Evolutionary conservation across 2,888 invertebrate species (phyloP), one percentile per base, ranked within the genome.

Genomic region (Polietes domitor): DNA sequence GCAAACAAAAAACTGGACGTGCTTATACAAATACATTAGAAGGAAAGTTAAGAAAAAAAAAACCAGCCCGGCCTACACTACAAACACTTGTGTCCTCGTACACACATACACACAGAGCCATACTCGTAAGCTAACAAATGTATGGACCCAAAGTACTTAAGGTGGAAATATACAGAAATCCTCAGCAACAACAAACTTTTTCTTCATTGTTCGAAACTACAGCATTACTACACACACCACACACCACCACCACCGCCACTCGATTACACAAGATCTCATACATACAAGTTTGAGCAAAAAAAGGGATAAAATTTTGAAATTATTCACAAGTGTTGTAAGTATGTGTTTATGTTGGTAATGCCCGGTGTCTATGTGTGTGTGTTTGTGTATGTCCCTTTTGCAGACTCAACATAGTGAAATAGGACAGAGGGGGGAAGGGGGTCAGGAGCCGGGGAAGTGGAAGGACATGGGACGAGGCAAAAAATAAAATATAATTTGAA

Each of bases 251-350:
- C n/a, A 63, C 41, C 65, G 12, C 15, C 43, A 61, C n/a, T n/a
- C n/a, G n/a, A n/a, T n/a, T n/a, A 65, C 17, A 74, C 12, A 41
- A 10, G 41, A 21, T 47, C 53, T 43, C 63, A 28, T 68, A 47
- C 26, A 58, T 32, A 65, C 24, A 41, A 12, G n/a, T n/a, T n/a
- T n/a, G n/a, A n/a, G 21, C 21, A 43, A 41, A 80, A 77, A 80
- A 82, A 80, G 68, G 82, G 75, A 80, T 80, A 85, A 80, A 74
- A 77, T 80, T 90, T 90, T 90, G 88, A 90, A 89, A 89, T 90
- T 86, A 85, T 87, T 80, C 80, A 89, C 90, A 90, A 90, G 89
- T 90, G 88, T 88, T 88, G 87, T 88, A 85, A 80, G 78, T 80
- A 80, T 82, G 82, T 87, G 78, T 82, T 82, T 86, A 82, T 85